Conservation (phyloP, 2,888 invertebrate species). For the Biston betularia region DNA sequence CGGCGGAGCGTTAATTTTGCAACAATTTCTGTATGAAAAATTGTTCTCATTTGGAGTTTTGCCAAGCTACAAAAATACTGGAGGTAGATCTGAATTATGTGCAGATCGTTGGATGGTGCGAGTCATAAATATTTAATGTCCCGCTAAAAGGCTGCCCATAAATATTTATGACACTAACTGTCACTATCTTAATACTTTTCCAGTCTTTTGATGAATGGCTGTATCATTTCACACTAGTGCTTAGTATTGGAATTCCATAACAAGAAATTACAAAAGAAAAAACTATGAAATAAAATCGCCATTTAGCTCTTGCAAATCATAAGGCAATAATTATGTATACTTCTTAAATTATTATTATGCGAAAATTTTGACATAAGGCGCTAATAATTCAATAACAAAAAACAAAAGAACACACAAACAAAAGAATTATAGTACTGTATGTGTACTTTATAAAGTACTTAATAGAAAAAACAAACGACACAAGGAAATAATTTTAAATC, state of each 20-base stretch:
- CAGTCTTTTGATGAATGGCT: conserved; percentile 6
- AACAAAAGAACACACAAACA: too few species aligned
- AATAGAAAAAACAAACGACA: too few species aligned
- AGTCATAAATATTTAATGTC: conserved; percentile 41
- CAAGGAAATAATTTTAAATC: too few species aligned
- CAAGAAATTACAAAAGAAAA: too few species aligned
- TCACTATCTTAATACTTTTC: conserved; percentile 12
- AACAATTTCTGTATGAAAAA: conserved; percentile 12
- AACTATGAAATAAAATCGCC: too few species aligned
- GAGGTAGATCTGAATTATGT: conserved; percentile 32
- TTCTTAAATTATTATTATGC: too few species aligned
- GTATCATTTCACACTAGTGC: neutral
- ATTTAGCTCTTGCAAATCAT: neutral
- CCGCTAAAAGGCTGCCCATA: conserved; percentile 25
- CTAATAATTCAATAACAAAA: too few species aligned
- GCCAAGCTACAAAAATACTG: conserved; percentile 36
- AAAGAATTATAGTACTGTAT: too few species aligned
- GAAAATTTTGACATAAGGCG: too few species aligned
- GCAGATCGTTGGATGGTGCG: conserved; percentile 30
- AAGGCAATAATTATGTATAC: too few species aligned
- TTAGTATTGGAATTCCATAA: neutral
- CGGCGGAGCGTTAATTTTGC: conserved; percentile 50
- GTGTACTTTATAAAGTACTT: too few species aligned
- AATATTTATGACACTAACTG: conserved; percentile 24
- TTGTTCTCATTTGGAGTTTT: conserved; percentile 33